These are phyloP conservation scores for Ataeniobius toweri DNA, from an alignment of 2,797 vertebrate genomes.

Conservation along the genomic window DNA sequence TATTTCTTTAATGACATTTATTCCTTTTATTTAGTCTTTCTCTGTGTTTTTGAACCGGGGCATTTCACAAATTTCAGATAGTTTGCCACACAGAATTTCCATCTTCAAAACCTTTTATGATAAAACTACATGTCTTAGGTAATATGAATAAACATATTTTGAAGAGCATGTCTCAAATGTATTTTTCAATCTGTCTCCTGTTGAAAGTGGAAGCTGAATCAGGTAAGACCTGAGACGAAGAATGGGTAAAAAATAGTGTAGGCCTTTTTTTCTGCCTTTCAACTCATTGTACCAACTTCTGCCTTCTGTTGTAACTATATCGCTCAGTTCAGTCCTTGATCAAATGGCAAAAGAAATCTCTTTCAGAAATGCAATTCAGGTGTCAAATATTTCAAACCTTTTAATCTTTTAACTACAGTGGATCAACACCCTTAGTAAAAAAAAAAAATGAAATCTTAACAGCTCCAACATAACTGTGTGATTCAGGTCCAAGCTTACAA, in stretches of 20 bases:
- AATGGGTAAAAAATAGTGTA: not conserved
- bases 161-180: not conserved
- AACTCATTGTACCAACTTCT: slow-evolving; percentile 10
- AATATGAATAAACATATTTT: not conserved
- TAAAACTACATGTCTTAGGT: not conserved
- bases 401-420: slow-evolving; percentile 23
- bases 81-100: slow-evolving; percentile 28
- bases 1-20: slow-evolving; percentile 26
- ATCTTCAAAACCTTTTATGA: slow-evolving; percentile 12
- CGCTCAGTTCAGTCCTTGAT: slow-evolving; percentile 11
- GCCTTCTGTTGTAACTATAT: slow-evolving; percentile 13
- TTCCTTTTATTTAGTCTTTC: slow-evolving; percentile 40
- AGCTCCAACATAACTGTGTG: slow-evolving; percentile 37
- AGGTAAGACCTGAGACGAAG: not conserved
- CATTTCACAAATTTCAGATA: slow-evolving; percentile 42
- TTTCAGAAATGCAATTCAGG: slow-evolving; percentile 3
- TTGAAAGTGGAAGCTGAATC: not conserved
- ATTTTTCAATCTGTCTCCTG: not conserved
- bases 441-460: slow-evolving; percentile 20
- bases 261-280: slow-evolving; percentile 2
- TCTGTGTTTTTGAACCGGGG: slow-evolving; percentile 58
- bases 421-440: slow-evolving; percentile 41
- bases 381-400: slow-evolving; percentile 28
- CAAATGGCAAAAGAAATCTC: slow-evolving; percentile 13
- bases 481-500: slow-evolving; percentile 40